These are phyloP conservation scores for Heliconius ismenius DNA, from an alignment of 2,888 invertebrate species.

Conservation along the genomic window DNA sequence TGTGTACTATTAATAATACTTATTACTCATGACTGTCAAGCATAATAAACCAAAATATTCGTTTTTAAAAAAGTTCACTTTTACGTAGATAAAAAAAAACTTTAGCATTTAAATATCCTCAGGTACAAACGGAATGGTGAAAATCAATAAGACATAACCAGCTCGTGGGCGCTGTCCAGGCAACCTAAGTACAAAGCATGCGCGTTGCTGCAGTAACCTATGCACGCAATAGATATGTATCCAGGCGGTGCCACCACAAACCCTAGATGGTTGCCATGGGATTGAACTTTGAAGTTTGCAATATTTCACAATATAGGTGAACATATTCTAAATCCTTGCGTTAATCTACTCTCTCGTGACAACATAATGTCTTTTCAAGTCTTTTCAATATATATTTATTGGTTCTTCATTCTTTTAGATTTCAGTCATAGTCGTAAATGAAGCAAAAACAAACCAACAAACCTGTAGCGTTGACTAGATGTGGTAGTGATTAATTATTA, in stretches of 20 bases:
- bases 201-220: slow-evolving; percentile 15
- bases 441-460: no score
- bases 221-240: slow-evolving; percentile 10
- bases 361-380: no score
- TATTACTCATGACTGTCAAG: no score
- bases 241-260: background rate
- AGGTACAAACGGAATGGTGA: background rate
- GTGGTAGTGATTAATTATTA: no score
- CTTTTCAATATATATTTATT: no score
- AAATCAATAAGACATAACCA: slow-evolving; percentile 23
- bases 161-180: slow-evolving; percentile 14
- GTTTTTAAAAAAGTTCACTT: background rate
- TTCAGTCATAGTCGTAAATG: no score
- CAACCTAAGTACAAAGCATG: slow-evolving; percentile 18
- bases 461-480: no score
- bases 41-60: background rate
- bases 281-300: background rate
- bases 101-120: slow-evolving; percentile 9
- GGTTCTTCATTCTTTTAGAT: no score
- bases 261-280: background rate
- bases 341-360: no score
- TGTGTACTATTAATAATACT: no score
- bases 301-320: background rate
- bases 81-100: background rate
- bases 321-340: no score